phyloP scores from a whole-genome alignment of 2,113 vertebrate species.

The Porphyrio hochstetteri region DNA sequence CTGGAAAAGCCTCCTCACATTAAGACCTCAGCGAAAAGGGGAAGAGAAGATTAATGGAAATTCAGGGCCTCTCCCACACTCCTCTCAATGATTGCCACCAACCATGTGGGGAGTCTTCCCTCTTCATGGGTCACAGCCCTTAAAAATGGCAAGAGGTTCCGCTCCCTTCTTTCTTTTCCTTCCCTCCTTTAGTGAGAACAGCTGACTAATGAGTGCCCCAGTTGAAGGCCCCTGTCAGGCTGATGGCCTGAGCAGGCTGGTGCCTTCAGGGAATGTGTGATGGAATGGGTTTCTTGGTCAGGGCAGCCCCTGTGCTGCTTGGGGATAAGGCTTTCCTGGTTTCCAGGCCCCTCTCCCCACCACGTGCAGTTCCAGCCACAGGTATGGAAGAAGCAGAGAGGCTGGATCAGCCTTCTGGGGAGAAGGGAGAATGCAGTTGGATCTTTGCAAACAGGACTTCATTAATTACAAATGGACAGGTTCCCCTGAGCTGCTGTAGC shows the following conservation, averaged over 20 bases:
- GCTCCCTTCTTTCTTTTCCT: neutral
- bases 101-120: rapidly evolving
- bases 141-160: neutral
- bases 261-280: neutral
- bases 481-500: neutral
- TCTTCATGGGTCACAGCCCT: neutral
- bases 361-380: neutral
- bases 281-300: neutral
- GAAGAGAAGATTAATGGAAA: neutral
- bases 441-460: neutral
- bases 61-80: neutral
- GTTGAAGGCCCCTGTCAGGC: neutral
- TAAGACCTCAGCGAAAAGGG: neutral
- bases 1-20: neutral
- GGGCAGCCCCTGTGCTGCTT: neutral
- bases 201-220: neutral
- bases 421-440: neutral
- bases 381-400: neutral
- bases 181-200: neutral
- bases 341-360: neutral
- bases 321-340: neutral
- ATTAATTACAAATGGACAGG: slow-evolving; percentile 20
- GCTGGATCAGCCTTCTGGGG: neutral
- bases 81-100: neutral
- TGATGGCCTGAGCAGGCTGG: neutral